These are phyloP conservation scores for Hirtodrosophila cameraria DNA, from an alignment of 2,888 invertebrate species.

Conservation along the genomic window DNA sequence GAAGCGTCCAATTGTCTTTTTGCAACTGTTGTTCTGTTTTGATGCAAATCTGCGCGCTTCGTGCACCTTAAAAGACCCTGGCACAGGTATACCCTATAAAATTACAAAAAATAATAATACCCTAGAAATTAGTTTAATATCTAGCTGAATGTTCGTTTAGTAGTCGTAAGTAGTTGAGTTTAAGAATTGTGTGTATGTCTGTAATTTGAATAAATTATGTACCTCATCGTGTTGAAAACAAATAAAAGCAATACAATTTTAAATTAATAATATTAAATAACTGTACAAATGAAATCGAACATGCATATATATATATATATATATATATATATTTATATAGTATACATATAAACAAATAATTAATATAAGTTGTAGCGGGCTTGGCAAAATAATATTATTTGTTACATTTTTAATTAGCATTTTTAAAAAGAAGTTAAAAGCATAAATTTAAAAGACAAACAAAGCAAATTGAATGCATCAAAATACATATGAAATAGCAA, in stretches of 20 bases:
- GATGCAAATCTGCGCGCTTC: slow-evolving; percentile 80
- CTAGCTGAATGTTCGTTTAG: slow-evolving; percentile 43
- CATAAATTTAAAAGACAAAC: slow-evolving; percentile 23
- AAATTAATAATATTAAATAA: slow-evolving; percentile 55
- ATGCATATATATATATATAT: slow-evolving; percentile 16
- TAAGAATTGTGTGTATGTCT: slow-evolving; percentile 22
- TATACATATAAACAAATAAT: slow-evolving; percentile 16
- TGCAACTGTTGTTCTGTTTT: slow-evolving; percentile 85
- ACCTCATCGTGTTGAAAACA: slow-evolving; percentile 77
- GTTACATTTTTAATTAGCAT: slow-evolving; percentile 30
- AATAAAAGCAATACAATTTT: slow-evolving; percentile 69
- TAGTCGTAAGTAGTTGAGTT: slow-evolving; percentile 6
- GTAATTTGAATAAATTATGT: slow-evolving; percentile 64
- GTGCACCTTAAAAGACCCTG: slow-evolving; percentile 57
- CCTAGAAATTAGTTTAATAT: slow-evolving; percentile 40
- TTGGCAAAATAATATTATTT: slow-evolving; percentile 67
- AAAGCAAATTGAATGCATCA: slow-evolving; percentile 33
- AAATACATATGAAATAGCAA: slow-evolving; percentile 53
- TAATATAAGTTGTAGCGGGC: slow-evolving; percentile 70
- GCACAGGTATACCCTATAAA: slow-evolving; percentile 49
- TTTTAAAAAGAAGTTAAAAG: slow-evolving; percentile 24
- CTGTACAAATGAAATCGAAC: slow-evolving; percentile 60
- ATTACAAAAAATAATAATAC: slow-evolving; percentile 2
- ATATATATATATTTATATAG: slow-evolving; percentile 6
- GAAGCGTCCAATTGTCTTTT: slow-evolving; percentile 85